Evolutionary conservation across 2,113 vertebrate species (phyloP).

Genomic region (Halichoerus grypus): DNA sequence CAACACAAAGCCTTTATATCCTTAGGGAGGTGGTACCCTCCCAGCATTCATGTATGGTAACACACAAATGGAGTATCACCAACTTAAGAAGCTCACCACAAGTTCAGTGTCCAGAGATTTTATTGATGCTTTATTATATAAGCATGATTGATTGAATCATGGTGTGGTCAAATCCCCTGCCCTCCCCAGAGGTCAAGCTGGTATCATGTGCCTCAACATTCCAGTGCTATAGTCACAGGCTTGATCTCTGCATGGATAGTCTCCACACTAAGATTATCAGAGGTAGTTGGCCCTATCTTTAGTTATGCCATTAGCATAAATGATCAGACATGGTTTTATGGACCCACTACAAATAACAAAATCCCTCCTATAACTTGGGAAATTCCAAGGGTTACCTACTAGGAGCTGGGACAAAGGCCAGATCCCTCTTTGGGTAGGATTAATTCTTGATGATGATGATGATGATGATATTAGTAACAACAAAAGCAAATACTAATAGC

Average conservation of each 20-base stretch:
- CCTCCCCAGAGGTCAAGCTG: neutral
- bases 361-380: neutral
- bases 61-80: neutral
- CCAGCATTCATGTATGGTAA: neutral
- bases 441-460: neutral
- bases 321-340: neutral
- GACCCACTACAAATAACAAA: neutral
- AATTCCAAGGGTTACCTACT: neutral
- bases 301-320: neutral
- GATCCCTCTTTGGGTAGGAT: neutral
- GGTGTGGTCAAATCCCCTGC: neutral
- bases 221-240: neutral
- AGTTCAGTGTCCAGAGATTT: neutral
- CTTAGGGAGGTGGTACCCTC: rapidly evolving
- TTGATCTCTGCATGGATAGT: neutral
- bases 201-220: neutral
- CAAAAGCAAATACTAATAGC: neutral
- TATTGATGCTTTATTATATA: neutral
- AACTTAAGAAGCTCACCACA: neutral
- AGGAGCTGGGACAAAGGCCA: neutral
- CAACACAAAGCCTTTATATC: neutral
- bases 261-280: neutral
- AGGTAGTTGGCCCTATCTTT: neutral
- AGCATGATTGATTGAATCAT: neutral
- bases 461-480: neutral